These are phyloP conservation scores for Idaea aversata DNA, from an alignment of 2,888 invertebrate species.

Conservation along the genomic window DNA sequence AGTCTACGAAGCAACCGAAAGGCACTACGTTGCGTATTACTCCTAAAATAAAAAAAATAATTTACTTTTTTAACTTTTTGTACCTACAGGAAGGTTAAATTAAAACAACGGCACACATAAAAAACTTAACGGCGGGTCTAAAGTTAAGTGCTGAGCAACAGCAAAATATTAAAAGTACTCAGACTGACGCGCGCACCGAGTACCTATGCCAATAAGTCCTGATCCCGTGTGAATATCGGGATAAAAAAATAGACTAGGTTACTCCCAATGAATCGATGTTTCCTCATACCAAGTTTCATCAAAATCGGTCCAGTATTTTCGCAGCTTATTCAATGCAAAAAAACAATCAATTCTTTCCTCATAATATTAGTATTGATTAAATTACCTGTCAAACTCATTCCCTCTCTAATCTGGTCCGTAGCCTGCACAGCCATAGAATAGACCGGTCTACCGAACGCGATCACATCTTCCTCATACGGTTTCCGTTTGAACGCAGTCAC, in stretches of 20 bases:
- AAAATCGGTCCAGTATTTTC: no score
- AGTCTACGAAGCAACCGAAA: conserved; percentile 95
- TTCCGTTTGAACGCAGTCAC: conserved; percentile 87
- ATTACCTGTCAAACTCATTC: conserved; percentile 82
- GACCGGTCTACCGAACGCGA: conserved; percentile 85
- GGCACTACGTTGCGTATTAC: conserved; percentile 91
- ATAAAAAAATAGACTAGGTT: no score
- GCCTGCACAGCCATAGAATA: conserved; percentile 87
- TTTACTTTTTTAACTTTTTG: neutral
- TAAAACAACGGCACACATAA: no score
- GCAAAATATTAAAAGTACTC: neutral
- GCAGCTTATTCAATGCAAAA: neutral
- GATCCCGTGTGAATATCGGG: no score
- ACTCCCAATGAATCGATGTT: no score
- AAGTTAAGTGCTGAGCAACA: neutral
- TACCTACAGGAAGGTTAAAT: neutral
- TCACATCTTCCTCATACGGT: conserved; percentile 85
- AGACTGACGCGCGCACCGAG: no score
- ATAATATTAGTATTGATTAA: conserved; percentile 4
- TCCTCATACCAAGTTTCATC: no score
- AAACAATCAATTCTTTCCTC: no score
- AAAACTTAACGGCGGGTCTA: neutral
- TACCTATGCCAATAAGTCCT: no score
- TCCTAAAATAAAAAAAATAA: conserved; percentile 73
- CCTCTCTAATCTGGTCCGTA: conserved; percentile 82